phyloP scores from a whole-genome alignment of 37 sponge, comb jelly and placozoan species.

The Mnemiopsis leidyi region DNA sequence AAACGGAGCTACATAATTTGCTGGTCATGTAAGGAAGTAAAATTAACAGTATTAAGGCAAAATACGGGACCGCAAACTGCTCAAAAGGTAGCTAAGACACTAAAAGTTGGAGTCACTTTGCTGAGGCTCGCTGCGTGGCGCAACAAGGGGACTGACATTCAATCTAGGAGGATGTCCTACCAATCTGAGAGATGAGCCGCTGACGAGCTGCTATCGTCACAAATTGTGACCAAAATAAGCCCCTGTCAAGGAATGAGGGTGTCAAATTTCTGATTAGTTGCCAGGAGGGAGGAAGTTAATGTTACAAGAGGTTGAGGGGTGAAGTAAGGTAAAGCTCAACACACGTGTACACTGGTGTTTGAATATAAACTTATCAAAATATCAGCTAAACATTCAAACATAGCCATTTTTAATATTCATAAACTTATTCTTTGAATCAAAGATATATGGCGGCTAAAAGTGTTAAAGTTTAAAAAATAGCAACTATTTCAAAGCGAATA shows the following conservation, averaged over 20 bases:
- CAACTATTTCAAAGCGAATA: neutral
- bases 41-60: neutral
- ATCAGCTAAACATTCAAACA: neutral
- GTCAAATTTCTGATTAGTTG: neutral
- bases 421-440: neutral
- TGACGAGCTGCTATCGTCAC: neutral
- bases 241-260: neutral
- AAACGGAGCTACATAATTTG: neutral
- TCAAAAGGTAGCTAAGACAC: neutral
- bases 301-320: neutral
- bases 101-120: too few species aligned
- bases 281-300: neutral
- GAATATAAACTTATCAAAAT: neutral
- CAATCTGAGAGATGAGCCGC: neutral
- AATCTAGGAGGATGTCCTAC: neutral
- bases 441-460: neutral
- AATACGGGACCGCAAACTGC: neutral
- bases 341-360: too few species aligned
- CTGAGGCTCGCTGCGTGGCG: too few species aligned
- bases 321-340: too few species aligned
- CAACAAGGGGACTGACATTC: neutral
- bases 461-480: neutral
- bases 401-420: too few species aligned
- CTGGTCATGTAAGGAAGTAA: neutral
- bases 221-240: neutral